phyloP scores from a whole-genome alignment of 2,888 invertebrate genomes.

The Erpobdella octoculata region DNA sequence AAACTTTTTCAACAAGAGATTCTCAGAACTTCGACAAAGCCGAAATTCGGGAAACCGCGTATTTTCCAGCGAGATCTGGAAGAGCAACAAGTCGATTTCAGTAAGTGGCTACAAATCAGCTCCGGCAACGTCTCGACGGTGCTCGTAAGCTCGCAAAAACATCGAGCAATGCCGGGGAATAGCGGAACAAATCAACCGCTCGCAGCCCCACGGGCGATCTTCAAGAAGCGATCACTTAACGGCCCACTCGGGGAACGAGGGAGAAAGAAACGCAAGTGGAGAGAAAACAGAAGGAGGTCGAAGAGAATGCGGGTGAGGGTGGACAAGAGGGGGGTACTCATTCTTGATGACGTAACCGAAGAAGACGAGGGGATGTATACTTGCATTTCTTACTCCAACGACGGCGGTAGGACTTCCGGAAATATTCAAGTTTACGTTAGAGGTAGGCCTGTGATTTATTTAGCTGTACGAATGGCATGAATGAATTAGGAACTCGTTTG shows the following conservation, averaged over 20 bases:
- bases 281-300: neutral
- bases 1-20: neutral
- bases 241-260: neutral
- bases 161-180: neutral
- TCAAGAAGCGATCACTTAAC: neutral
- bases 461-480: too few relatives aligned
- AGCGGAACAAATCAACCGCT: neutral
- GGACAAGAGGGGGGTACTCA: constrained; percentile 8
- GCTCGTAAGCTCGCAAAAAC: too few relatives aligned
- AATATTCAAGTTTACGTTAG: constrained; percentile 13
- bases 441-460: too few relatives aligned
- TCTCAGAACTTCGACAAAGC: neutral
- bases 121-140: too few relatives aligned
- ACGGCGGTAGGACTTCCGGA: constrained; percentile 1
- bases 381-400: constrained; percentile 17
- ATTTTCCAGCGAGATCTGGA: neutral
- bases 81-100: neutral
- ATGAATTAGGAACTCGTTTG: too few relatives aligned
- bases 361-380: constrained; percentile 23
- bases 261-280: neutral
- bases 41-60: neutral
- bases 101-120: too few relatives aligned
- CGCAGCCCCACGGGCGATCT: neutral
- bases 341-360: constrained; percentile 6
- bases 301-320: neutral